Base-by-base conservation (phyloP, 64 coral and sea anemone species). In the Cladopsammia gracilis region DNA sequence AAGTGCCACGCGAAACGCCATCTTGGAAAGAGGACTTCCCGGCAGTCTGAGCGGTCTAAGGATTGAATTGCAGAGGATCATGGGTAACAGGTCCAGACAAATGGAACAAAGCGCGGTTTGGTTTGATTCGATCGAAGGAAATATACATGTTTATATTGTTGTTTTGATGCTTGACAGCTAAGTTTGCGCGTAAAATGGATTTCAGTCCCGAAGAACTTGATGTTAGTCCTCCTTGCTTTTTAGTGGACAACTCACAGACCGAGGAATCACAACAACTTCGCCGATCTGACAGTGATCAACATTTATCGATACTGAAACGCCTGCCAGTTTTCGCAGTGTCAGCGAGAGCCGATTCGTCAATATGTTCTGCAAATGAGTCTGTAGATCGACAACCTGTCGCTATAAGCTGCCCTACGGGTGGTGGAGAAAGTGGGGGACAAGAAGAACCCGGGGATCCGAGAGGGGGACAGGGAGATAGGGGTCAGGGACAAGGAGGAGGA, bases 1-100 rank as follows among this genome's bases (percentile, higher is more conserved):
- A 64, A 98, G 88, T 72, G 96, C 92, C 96, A 94, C 67, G 26
- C 96, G 96, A 94, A 98, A 98, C 96, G 96, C 96, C 96, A 98
- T 98, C 82, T 98, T 98, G 96, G 91, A 98, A 92, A 91, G 87
- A 26, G 51, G 62, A 8, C 60, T 73, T 16, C 92, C 92, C 96
- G 88, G 20, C 75, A 91, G 70, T 25, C 92, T 85, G 53, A 86
- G 82, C 45, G 77, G 34, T 68, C 49, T 45, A 22, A n/a, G 10
- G 58, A 77, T 24, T 50, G 54, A 34, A 24, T 77, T 25, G 74
- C 57, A 65, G 46, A 43, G 96, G 4, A 26, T 77, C 65, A 42
- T 80, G 96, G 91, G 92, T 58, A 12, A 49, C 26, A 48, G 42
- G 23, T 45, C 34, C 56, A 67, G 70, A 58, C 69, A 76, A 87